Base-by-base conservation (phyloP, 2,797 vertebrate genomes). In the Adelosebastes latens region DNA sequence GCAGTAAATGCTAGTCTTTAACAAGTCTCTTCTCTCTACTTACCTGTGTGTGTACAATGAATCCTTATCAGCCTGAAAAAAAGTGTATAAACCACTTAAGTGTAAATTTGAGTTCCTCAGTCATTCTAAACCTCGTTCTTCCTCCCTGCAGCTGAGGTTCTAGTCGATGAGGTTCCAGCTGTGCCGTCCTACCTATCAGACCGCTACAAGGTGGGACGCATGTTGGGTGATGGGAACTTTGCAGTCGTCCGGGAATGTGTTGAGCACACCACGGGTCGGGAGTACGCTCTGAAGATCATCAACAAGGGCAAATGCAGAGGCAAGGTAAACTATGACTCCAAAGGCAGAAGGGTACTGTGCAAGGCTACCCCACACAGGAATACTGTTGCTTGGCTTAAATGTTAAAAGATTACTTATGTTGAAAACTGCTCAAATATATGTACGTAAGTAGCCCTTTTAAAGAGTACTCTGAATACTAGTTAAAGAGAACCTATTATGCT, bases 271-370 rank as follows among this genome's bases (percentile, higher is more conserved):
- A 99, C 98, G 1, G 97, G 96, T 78, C 96, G 98, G 83, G 98
- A 98, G 86, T 99, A 99, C 56, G 98, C 98, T 34, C 94, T 99
- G 93, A 99, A 99, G 96, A 99, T 99, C 93, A 99, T 99, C 89
- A 99, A 99, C 96, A 99, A 99, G 96, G 97, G 98, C 92, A 99
- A 99, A 96, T 99, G 98, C 91, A 96, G 98, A 95, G 98, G 98
- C 82, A 99, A 99, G 96, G 98, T 99, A 94, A 95, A 94, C 10
- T 11, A 24, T 16, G n/a, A 61, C 20, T 46, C 24, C 3, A 4
- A 49, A 27, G 10, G 13, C 27, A 62, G 22, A 61, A 31, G 18
- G 66, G 5, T 5, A 18, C 5, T 10, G 16, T 11, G 14, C n/a
- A 52, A 8, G n/a, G 31, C 3, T 22, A 16, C 10, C 6, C 6